Evolutionary conservation across 1,140 invertebrate species (phyloP).

Genomic region (Papilio glaucus): DNA sequence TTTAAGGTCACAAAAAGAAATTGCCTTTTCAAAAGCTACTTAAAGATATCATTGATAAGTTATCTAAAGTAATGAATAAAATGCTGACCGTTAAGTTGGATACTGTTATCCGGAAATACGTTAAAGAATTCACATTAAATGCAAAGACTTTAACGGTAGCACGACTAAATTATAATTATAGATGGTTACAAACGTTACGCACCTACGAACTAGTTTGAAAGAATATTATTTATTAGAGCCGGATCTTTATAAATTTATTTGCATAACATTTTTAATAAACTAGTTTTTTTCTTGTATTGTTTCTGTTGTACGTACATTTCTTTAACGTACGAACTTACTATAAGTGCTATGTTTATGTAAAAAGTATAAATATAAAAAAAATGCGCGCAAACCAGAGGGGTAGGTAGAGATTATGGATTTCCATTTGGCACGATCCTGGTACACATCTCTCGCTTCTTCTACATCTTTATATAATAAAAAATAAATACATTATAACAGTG

Average conservation of each 20-base stretch:
- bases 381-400: too few species aligned
- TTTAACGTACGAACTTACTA: too few species aligned
- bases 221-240: not conserved
- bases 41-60: not conserved
- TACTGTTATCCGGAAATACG: slow-evolving; percentile 36
- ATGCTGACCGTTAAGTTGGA: slow-evolving; percentile 20
- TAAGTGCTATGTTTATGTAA: too few species aligned
- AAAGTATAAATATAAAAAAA: too few species aligned
- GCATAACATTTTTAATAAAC: not conserved
- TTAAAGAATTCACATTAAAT: slow-evolving; percentile 29
- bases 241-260: not conserved
- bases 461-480: too few species aligned
- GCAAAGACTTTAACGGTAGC: slow-evolving; percentile 29
- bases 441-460: too few species aligned
- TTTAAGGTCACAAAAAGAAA: not conserved
- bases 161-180: slow-evolving; percentile 6
- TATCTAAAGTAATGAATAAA: slow-evolving; percentile 32
- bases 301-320: too few species aligned
- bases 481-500: too few species aligned
- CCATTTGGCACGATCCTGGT: too few species aligned
- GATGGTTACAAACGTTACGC: slow-evolving; percentile 7
- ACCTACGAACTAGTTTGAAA: slow-evolving; percentile 16
- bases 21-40: not conserved
- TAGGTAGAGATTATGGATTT: too few species aligned
- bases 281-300: too few species aligned